Percentiles rank a stretch among this genome's conserved stretches.
phyloP scores from a whole-genome alignment of 2,113 vertebrate species.

The Elephantulus edwardii region DNA sequence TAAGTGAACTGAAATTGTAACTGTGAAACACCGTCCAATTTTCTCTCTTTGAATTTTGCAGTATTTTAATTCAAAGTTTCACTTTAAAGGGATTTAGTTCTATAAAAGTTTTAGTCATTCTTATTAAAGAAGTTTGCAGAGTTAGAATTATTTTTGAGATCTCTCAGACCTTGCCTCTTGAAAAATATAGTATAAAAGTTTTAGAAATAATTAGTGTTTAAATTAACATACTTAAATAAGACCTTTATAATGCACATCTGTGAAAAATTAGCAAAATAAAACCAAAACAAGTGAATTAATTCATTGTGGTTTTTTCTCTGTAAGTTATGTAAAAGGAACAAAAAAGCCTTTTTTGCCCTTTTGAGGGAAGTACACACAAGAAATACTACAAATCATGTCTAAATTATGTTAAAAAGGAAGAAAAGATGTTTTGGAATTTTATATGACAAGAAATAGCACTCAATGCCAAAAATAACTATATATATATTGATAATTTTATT shows the following conservation, averaged over 20 bases:
- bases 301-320: background rate
- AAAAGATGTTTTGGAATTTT: background rate
- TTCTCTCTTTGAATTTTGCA: background rate
- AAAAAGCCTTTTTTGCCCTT: conserved; percentile 9
- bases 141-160: background rate
- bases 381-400: background rate
- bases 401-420: background rate
- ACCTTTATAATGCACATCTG: too few relatives aligned
- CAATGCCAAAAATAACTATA: background rate
- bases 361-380: background rate
- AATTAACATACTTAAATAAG: background rate
- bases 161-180: background rate
- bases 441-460: background rate
- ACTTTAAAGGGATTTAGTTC: background rate
- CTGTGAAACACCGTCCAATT: too few relatives aligned
- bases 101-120: background rate
- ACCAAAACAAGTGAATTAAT: background rate
- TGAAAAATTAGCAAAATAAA: background rate
- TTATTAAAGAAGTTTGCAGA: background rate
- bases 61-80: background rate
- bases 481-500: background rate
- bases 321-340: background rate
- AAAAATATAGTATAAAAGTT: background rate
- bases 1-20: background rate
- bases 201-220: background rate